These are phyloP conservation scores for Pomacea maculata DNA, from an alignment of 1,140 invertebrate genomes.

Conservation along the genomic window DNA sequence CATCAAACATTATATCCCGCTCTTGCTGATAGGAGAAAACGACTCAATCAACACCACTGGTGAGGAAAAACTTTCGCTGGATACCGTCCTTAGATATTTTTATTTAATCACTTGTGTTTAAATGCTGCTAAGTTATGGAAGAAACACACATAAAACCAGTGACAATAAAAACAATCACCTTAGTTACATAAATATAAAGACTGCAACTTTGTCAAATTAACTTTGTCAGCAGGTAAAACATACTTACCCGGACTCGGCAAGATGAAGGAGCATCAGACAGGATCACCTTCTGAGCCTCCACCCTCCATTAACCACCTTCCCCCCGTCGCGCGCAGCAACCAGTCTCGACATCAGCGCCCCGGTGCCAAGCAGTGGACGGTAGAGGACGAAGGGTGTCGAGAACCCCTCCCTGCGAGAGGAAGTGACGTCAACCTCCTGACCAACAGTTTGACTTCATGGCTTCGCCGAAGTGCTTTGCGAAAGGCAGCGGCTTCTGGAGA, in stretches of 20 bases:
- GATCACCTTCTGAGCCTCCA: not conserved
- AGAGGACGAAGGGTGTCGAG: constrained; percentile 1
- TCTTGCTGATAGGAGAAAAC: too few species aligned
- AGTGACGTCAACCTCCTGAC: constrained; percentile 40
- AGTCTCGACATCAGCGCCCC: constrained; percentile 6
- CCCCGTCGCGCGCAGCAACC: not conserved
- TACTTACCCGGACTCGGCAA: not conserved
- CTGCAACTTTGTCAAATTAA: not conserved
- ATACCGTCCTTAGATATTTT: too few species aligned
- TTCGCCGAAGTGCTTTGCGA: constrained; percentile 34
- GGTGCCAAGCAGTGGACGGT: not conserved
- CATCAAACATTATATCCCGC: too few species aligned
- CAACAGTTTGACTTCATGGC: constrained; percentile 44
- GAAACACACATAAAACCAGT: not conserved
- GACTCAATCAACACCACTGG: too few species aligned
- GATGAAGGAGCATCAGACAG: constrained; percentile 7
- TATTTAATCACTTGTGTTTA: too few species aligned
- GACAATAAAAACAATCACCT: not conserved
- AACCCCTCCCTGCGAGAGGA: not conserved
- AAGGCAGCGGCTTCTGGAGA: not conserved
- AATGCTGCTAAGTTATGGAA: not conserved
- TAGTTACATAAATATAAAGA: not conserved
- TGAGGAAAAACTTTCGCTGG: too few species aligned
- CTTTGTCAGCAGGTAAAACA: not conserved
- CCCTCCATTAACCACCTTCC: constrained; percentile 2